Evolutionary conservation across 2,113 vertebrate genomes (phyloP), one percentile per base, ranked within the genome.

Genomic region (Chrysemys picta): DNA sequence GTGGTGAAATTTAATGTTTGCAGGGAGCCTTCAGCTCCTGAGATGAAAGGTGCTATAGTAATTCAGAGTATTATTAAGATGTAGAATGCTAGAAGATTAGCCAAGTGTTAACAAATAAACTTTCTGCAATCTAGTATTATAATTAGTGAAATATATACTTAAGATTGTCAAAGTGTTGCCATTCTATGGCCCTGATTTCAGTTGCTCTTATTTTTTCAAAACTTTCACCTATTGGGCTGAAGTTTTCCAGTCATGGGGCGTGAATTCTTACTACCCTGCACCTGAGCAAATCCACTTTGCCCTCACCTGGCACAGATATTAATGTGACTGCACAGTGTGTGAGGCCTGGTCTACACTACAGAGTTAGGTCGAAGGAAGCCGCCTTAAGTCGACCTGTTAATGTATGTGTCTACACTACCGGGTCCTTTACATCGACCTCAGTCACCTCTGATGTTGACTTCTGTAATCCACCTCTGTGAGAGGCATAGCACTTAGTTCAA

Each of bases 131-230:
- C 31, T 65, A n/a, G 62, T 16, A 65, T 65, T 65, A n/a, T 65
- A n/a, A 65, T 65, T 65, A 65, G 85, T 3, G 75, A 80, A 49
- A 38, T 87, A 84, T 90, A 29, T 47, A 88, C 87, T 22, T 88
- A 72, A 88, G 56, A 57, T 86, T 76, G 27, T 35, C 1, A 1
- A 13, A 78, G 11, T 92, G 0, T 45, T 85, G 57, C 62, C 24
- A 83, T 96, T 89, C 80, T 85, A 24, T 53, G 82, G 84, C 95
- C 80, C 86, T 94, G 38, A 65, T 80, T 96, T 93, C 38, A 82
- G 12, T 94, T 87, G 76, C 38, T 3, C 0, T 27, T 93, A 89
- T 38, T 50, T 93, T 83, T 96, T 65, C 86, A 85, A 89, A 94
- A 69, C 53, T 49, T 82, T 84, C 49, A 17, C 85, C 22, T 78